Base-by-base conservation (phyloP, 2,113 vertebrate genomes). In the Ammospiza nelsoni region DNA sequence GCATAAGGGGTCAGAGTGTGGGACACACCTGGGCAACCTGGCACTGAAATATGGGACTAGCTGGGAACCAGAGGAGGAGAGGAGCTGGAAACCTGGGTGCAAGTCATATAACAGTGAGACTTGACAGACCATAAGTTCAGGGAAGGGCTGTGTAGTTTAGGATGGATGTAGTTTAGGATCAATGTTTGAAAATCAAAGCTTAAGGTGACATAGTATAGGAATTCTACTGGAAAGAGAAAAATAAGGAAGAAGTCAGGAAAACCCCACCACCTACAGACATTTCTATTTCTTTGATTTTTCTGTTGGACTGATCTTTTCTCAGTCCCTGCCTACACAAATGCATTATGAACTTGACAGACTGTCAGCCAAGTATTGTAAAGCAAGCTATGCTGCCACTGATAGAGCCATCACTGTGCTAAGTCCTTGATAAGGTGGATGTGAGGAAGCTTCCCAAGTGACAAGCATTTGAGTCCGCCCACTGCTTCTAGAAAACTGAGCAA, bases 281-380 rank as follows among this genome's bases (percentile, higher is more conserved):
- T 48, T 24, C 33, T 84, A 4, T 80, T 91, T 81, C 88, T 96
- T 91, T 91, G 87, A 88, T 86, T 95, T 95, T 90, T 12, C 68
- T 92, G 8, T 75, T 75, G 22, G 76, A 92, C 61, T 94, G 94
- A 93, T 97, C 88, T 93, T 94, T 88, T 93, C 74, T 86, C 92
- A 92, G 83, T 89, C 76, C 44, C 65, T 92, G 83, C 88, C 85
- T 89, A 96, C 73, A 84, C 9, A 61, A 88, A 75, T 55, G n/a
- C 68, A 54, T 44, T 94, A 67, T 65, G 73, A 86, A 90, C 92
- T 69, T 93, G 86, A 95, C 83, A 96, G 83, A 68, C 85, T 96
- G 94, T 86, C 93, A 92, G 61, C 11, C n/a, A 84, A 71, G 73
- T 72, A 88, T 23, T 82, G 61, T 90, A 87, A 94, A 87, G 86